Base-by-base conservation (phyloP, 2,888 invertebrate genomes). In the Pediacus dermestoides region DNA sequence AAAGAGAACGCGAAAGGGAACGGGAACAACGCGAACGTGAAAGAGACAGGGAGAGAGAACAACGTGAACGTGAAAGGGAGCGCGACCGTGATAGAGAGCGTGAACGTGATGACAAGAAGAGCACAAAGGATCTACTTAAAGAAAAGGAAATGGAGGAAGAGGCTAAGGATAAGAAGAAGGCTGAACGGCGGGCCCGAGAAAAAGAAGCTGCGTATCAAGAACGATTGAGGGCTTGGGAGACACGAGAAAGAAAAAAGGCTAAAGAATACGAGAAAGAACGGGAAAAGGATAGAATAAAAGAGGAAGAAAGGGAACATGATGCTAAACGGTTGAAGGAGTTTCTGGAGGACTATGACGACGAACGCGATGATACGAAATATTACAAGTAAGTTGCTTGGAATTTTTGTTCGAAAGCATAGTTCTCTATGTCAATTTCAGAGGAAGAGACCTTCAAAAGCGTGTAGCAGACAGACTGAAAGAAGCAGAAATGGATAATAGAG, bases 341-440 rank as follows among this genome's bases (percentile, higher is more conserved):
- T 70, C 78, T 99, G 2, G 99, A 99, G 72, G 97, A 99, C 70
- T 99, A 99, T 64, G 96, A 97, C 63, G 99, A 99, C 69, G 95
- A 96, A 70, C 77, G 94, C 34, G 95, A 97, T 69, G 99, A 99
- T 68, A 79, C 87, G 31, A 96, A 96, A 73, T 99, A 90, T 73
- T 99, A 96, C 75, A 93, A 90, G 82, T 81, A 62, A 68, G 74
- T 62, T 26, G 22, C 32, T 37, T 22, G 7, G 14, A 28, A 11
- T 10, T 10, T 25, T 9, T n/a, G n/a, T n/a, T n/a, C n/a, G n/a
- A 25, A 25, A 18, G n/a, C 6, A 25, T 25, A 25, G 4, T 6
- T 9, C 34, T 36, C 14, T 21, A 38, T 31, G 10, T 42, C 30
- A 37, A 21, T 60, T 57, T 21, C 59, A 81, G 82, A 63, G 88